Percentiles rank a stretch among this genome's conserved stretches.
phyloP scores from a whole-genome alignment of 1,140 invertebrate genomes.

The Drosophila murphyi region DNA sequence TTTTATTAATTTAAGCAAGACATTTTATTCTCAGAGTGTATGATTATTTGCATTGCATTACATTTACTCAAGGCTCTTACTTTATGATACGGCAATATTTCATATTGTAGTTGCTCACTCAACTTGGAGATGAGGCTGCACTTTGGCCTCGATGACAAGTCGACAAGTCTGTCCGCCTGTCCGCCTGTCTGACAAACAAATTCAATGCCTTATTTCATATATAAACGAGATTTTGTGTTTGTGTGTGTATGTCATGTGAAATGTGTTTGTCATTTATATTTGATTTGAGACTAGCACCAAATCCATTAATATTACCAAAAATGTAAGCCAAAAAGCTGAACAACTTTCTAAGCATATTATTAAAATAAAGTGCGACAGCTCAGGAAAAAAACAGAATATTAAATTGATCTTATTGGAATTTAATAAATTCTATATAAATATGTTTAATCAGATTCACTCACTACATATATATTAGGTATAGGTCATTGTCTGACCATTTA shows the following conservation, averaged over 20 bases:
- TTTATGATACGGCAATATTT: slow-evolving; percentile 48
- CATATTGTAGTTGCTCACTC: slow-evolving; percentile 12
- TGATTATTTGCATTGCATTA: slow-evolving; percentile 48
- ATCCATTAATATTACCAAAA: slow-evolving; percentile 24
- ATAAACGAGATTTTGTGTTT: slow-evolving; percentile 6
- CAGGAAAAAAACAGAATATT: too few species aligned
- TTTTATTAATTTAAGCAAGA: too few species aligned
- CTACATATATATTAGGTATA: too few species aligned
- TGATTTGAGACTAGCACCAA: slow-evolving; percentile 24
- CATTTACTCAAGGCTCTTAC: slow-evolving; percentile 35
- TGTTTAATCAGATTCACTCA: too few species aligned
- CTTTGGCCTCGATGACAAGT: slow-evolving; percentile 11
- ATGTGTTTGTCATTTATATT: slow-evolving; percentile 39
- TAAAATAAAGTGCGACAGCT: too few species aligned
- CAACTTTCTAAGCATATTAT: not conserved
- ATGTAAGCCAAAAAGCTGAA: slow-evolving; percentile 16
- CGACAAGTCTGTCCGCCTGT: not conserved
- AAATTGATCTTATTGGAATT: not conserved
- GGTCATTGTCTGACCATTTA: too few species aligned
- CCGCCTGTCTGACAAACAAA: slow-evolving; percentile 30
- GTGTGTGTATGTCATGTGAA: slow-evolving; percentile 6
- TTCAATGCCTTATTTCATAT: slow-evolving; percentile 36
- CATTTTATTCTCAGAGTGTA: too few species aligned
- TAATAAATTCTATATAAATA: not conserved
- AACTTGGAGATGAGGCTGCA: slow-evolving; percentile 36